Conservation (phyloP, 2,113 vertebrate genomes). For the Entosphenus tridentatus region DNA sequence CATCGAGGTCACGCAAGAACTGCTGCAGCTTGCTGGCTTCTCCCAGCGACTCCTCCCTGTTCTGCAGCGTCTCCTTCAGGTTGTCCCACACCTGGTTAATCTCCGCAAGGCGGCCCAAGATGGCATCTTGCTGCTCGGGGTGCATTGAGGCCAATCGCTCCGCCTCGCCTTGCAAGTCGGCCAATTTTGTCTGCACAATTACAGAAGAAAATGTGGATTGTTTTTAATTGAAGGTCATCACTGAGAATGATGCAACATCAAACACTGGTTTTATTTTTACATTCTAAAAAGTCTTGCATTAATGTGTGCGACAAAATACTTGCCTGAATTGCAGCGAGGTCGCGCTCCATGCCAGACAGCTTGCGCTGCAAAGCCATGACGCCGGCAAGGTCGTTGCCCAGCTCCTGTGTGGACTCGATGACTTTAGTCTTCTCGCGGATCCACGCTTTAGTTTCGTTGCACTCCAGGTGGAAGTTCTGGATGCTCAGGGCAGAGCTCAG, state of each 20-base stretch:
- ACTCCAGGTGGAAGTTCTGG: conserved; percentile 96
- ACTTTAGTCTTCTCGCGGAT: conserved; percentile 99
- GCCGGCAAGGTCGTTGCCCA: conserved; percentile 80
- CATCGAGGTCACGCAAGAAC: conserved; percentile 81
- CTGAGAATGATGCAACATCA: too few species aligned
- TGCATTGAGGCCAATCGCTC: conserved; percentile 60
- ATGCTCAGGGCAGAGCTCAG: conserved; percentile 75
- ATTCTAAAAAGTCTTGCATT: too few species aligned
- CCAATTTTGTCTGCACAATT: conserved; percentile 30
- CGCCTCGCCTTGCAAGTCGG: conserved; percentile 67
- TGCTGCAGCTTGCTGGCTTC: conserved; percentile 97
- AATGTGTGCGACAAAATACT: not conserved
- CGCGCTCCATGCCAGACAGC: conserved; percentile 86
- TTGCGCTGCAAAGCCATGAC: conserved; percentile 97
- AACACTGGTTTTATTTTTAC: too few species aligned
- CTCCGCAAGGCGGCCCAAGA: conserved; percentile 56
- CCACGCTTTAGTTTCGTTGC: conserved; percentile 98
- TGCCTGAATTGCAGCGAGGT: conserved; percentile 77
- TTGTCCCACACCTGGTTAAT: conserved; percentile 78
- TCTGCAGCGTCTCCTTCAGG: conserved; percentile 81
- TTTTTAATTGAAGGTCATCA: too few species aligned
- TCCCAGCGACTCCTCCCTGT: conserved; percentile 74
- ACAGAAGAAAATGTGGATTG: not conserved
- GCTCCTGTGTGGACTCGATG: conserved; percentile 89
- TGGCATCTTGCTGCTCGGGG: conserved; percentile 71